Evolutionary conservation across 2,797 vertebrate species (phyloP).

Genomic region (Luscinia luscinia): DNA sequence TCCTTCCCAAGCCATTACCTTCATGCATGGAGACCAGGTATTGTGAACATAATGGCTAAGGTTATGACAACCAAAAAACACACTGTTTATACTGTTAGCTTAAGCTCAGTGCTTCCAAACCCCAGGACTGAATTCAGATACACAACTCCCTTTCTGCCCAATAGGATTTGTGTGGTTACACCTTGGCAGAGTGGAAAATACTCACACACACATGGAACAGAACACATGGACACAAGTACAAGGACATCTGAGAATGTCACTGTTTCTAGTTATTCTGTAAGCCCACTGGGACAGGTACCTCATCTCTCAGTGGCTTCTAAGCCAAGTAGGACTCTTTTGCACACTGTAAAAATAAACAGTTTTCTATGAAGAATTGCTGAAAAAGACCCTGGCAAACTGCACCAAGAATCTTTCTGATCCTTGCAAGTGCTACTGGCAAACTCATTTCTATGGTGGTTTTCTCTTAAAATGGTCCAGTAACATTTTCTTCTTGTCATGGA

Average conservation of each 20-base stretch:
- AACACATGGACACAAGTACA: not conserved
- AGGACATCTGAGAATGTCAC: slow-evolving; percentile 11
- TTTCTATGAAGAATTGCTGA: not conserved
- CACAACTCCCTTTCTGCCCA: not conserved
- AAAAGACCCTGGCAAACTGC: slow-evolving; percentile 13
- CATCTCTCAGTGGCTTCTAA: not conserved
- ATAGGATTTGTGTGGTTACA: not conserved
- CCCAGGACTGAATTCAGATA: not conserved
- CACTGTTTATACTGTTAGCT: not conserved
- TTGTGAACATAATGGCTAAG: not conserved
- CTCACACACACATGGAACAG: not conserved
- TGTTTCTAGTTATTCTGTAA: not conserved
- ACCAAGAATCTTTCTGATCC: not conserved
- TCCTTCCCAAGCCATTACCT: not conserved
- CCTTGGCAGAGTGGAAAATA: slow-evolving; percentile 11
- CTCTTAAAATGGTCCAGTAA: slow-evolving; percentile 10
- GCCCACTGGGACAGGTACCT: not conserved
- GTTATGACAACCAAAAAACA: not conserved
- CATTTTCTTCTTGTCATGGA: not conserved
- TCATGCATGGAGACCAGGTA: not conserved
- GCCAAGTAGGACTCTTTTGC: slow-evolving; percentile 3
- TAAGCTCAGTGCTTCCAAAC: not conserved
- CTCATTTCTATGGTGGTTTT: slow-evolving; percentile 1
- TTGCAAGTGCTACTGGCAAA: slow-evolving; percentile 17
- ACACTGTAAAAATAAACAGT: slow-evolving; percentile 20